These are phyloP conservation scores for Cottus gobio DNA, from an alignment of 2,113 vertebrate genomes.

Conservation along the genomic window DNA sequence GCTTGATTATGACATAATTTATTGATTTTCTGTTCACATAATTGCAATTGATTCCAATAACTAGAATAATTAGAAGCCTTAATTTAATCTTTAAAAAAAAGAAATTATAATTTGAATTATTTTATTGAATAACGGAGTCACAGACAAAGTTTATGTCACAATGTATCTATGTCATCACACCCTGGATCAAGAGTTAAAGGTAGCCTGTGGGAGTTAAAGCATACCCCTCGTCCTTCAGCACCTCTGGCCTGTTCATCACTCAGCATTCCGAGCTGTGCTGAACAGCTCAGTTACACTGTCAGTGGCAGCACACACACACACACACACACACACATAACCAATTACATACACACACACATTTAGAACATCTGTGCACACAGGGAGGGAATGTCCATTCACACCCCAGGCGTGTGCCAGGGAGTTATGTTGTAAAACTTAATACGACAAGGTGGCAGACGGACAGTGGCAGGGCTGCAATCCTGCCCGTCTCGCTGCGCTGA, in stretches of 20 bases:
- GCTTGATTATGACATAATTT: constrained; percentile 25
- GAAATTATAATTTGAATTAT: no score
- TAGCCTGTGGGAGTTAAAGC: neutral
- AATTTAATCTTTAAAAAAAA: constrained; percentile 1
- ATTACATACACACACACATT: constrained; percentile 5
- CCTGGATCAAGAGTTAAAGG: neutral
- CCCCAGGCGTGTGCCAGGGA: constrained; percentile 42
- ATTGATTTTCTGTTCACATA: constrained; percentile 17
- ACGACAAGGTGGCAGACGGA: constrained; percentile 65
- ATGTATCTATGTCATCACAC: neutral
- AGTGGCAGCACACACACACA: constrained; percentile 16
- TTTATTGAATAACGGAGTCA: neutral
- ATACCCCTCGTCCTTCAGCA: constrained; percentile 27
- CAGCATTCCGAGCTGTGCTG: constrained; percentile 18
- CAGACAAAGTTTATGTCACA: neutral
- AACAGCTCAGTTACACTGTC: constrained; percentile 55
- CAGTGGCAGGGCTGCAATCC: constrained; percentile 42
- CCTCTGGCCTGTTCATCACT: constrained; percentile 25
- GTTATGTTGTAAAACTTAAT: constrained; percentile 57
- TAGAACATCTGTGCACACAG: constrained; percentile 45
- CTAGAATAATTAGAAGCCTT: constrained; percentile 3
- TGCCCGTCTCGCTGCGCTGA: constrained; percentile 21
- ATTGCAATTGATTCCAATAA: constrained; percentile 19
- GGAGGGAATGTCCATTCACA: constrained; percentile 53
- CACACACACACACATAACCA: constrained; percentile 18